These are phyloP conservation scores for Ephialtes manifestator DNA, from an alignment of 2,888 invertebrate genomes.

Conservation along the genomic window DNA sequence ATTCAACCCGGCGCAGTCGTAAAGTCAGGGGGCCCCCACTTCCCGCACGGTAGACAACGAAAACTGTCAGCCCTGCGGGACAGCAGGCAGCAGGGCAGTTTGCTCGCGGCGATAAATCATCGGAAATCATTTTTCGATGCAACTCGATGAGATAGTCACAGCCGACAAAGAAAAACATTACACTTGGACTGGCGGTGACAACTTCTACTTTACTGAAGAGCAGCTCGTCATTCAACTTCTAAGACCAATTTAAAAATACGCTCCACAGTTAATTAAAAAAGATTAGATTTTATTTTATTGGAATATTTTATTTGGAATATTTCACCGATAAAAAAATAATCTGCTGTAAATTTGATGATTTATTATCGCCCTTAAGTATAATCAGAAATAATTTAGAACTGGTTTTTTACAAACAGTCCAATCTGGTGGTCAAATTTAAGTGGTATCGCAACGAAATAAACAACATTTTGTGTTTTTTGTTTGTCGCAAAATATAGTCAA, in stretches of 20 bases:
- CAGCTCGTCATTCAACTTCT: background rate
- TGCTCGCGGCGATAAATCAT: slow-evolving; percentile 57
- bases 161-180: slow-evolving; percentile 3
- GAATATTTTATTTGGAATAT: background rate
- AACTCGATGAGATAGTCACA: slow-evolving; percentile 12
- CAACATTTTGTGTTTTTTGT: too few species aligned
- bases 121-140: slow-evolving; percentile 47
- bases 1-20: slow-evolving; percentile 57
- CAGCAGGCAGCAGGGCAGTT: slow-evolving; percentile 43
- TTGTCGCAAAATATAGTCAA: too few species aligned
- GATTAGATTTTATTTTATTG: background rate
- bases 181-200: background rate
- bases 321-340: background rate
- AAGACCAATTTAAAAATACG: background rate
- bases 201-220: background rate
- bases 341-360: background rate
- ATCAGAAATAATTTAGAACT: too few species aligned
- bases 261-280: background rate
- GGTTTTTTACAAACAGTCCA: too few species aligned
- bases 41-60: slow-evolving; percentile 39
- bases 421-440: too few species aligned
- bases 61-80: slow-evolving; percentile 5
- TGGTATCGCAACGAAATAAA: too few species aligned
- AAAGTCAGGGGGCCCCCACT: slow-evolving; percentile 58
- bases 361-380: too few species aligned